Evolutionary conservation across 2,113 vertebrate species (phyloP), one percentile per base, ranked within the genome.

Genomic region (Tautogolabrus adspersus): DNA sequence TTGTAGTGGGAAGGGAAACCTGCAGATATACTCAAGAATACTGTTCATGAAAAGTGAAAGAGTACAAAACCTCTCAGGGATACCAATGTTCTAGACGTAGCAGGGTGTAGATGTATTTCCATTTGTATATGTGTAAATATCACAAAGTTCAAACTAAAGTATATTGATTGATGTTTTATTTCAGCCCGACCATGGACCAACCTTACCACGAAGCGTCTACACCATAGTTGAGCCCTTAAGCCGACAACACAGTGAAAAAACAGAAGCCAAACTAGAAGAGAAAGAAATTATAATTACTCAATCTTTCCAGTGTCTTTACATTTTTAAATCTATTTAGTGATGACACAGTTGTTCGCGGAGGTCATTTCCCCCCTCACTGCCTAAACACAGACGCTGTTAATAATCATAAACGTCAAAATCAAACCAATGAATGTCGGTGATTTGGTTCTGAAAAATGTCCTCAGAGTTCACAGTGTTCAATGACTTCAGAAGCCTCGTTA

Each of bases 381-480:
- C 26, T 70, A 3, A 72, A 73, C 37, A 82, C 56, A 69, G 40
- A 75, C 34, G 66, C 5, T 26, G 30, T 44, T 44, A 46, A 21
- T 56, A 11, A 64, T 66, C 47, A 59, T 58, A 61, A n/a, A 47
- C n/a, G 72, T 66, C 58, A 38, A 10, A 70, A 84, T 77, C 30
- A 56, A 49, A 67, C 37, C 49, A 59, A 37, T 68, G 49, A 62
- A 68, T 66, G 72, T 62, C 22, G 55, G 55, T 46, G 44, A 46
- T 79, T 77, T 74, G 52, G 60, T 74, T 89, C 61, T 68, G 68
- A 75, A 83, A 83, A 82, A 81, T 55, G 68, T 79, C n/a, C 60
- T 82, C 49, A 64, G 55, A 72, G 76, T 89, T 91, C 90, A 93
- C 91, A 94, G 88, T 92, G 90, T 87, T 90, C 69, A 63, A 40